Percentiles rank a stretch among this genome's conserved stretches.
These are phyloP conservation scores for Montipora cactus DNA, from an alignment of 64 coral and sea anemone species.

Conservation along the genomic window DNA sequence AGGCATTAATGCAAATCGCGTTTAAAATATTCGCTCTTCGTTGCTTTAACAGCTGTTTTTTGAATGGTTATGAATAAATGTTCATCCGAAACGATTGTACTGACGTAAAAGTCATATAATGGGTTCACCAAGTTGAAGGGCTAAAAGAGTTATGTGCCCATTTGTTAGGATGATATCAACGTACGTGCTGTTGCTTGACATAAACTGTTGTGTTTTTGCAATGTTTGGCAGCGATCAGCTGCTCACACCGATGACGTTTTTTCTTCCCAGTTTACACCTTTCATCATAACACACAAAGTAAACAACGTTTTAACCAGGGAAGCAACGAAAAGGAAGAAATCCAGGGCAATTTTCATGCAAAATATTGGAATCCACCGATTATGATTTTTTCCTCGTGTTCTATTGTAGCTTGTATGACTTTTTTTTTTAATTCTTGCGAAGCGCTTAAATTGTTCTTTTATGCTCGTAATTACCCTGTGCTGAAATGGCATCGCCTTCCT, in stretches of 20 bases:
- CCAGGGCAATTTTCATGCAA: conserved; percentile 7
- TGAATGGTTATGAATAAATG: conserved; percentile 11
- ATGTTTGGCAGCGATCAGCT: background rate
- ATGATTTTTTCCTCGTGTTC: background rate
- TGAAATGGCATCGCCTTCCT: no score
- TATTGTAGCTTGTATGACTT: background rate
- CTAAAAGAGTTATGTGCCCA: background rate
- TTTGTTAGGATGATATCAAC: background rate
- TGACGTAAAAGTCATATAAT: background rate
- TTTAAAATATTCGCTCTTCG: background rate
- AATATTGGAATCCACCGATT: background rate
- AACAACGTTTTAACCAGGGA: conserved; percentile 16
- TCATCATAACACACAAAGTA: background rate
- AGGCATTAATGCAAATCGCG: background rate
- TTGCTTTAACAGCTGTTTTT: background rate
- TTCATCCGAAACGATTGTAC: background rate
- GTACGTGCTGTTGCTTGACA: background rate
- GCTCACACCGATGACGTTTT: background rate
- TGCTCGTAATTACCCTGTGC: no score
- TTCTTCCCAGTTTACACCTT: background rate
- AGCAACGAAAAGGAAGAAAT: background rate
- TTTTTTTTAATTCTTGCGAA: no score
- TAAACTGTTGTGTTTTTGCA: background rate
- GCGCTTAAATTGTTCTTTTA: no score
- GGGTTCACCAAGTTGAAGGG: background rate